Conservation (phyloP, 2,113 vertebrate species). For the Bubalus kerabau region DNA sequence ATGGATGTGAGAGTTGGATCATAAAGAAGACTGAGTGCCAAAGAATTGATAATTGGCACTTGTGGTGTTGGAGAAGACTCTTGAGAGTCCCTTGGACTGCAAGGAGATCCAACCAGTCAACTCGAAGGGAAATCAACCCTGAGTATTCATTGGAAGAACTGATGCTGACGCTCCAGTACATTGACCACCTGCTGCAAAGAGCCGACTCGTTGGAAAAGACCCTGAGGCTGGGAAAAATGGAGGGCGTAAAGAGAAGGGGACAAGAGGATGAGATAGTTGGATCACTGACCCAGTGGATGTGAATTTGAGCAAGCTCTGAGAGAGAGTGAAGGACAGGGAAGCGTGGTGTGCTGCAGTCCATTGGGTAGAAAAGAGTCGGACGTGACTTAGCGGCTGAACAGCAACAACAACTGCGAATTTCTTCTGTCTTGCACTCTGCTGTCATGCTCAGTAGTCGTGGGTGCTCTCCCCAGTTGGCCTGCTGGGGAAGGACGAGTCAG, state of each 20-base stretch:
- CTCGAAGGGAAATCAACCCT: not conserved
- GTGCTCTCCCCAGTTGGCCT: not conserved
- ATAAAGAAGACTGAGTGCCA: not conserved
- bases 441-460: not conserved
- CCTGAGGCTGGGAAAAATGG: not conserved
- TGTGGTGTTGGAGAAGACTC: not conserved
- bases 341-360: not conserved
- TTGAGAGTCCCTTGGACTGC: not conserved
- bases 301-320: not conserved
- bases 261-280: not conserved
- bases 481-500: not conserved
- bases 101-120: not conserved
- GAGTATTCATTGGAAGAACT: not conserved
- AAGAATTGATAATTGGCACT: not conserved
- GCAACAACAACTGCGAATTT: not conserved
- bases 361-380: not conserved
- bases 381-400: not conserved
- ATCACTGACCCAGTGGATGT: not conserved
- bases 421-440: not conserved
- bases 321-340: not conserved
- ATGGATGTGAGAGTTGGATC: not conserved
- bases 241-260: not conserved
- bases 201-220: not conserved
- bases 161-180: not conserved
- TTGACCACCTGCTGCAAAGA: not conserved